phyloP scores from a whole-genome alignment of 1,140 invertebrate genomes.

The Charaxes varanes region DNA sequence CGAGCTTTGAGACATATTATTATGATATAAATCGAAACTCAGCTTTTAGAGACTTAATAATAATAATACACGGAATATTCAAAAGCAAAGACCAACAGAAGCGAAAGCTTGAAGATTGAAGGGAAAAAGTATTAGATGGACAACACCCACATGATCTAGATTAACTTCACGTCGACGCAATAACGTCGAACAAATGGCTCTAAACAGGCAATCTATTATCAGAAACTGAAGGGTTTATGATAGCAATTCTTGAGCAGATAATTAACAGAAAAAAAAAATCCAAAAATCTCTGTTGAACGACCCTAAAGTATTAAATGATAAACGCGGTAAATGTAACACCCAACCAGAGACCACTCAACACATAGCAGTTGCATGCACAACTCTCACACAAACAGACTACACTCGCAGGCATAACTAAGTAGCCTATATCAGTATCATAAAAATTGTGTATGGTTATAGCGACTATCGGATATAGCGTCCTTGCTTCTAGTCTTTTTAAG shows the following conservation, averaged over 20 bases:
- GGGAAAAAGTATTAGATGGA: conserved; percentile 22
- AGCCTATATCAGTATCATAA: no score
- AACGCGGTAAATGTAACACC: conserved; percentile 2
- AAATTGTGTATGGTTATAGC: no score
- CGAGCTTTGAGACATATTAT: no score
- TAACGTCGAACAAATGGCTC: conserved; percentile 30
- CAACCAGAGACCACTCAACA: conserved; percentile 17
- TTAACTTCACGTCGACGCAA: conserved; percentile 21
- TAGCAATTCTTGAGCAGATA: conserved; percentile 10
- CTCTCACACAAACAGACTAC: conserved; percentile 16
- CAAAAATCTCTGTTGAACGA: conserved; percentile 8
- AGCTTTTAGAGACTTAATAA: no score
- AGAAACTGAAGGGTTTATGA: conserved; percentile 13
- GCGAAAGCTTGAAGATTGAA: conserved; percentile 12
- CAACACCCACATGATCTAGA: conserved; percentile 22
- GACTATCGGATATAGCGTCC: no score
- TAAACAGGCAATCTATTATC: conserved; percentile 14
- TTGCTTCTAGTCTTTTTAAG: no score
- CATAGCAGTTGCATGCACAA: conserved; percentile 10
- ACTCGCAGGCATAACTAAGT: conserved; percentile 19
- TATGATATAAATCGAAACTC: no score
- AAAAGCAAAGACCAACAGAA: conserved; percentile 1
- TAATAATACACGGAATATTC: no score
- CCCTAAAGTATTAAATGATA: conserved; percentile 4
- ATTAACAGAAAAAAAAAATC: conserved; percentile 9